A percentile compares a stretch with the other conserved stretches of the same genome.
Evolutionary conservation across 2,113 vertebrate species (phyloP).

Genomic region (Meles meles): DNA sequence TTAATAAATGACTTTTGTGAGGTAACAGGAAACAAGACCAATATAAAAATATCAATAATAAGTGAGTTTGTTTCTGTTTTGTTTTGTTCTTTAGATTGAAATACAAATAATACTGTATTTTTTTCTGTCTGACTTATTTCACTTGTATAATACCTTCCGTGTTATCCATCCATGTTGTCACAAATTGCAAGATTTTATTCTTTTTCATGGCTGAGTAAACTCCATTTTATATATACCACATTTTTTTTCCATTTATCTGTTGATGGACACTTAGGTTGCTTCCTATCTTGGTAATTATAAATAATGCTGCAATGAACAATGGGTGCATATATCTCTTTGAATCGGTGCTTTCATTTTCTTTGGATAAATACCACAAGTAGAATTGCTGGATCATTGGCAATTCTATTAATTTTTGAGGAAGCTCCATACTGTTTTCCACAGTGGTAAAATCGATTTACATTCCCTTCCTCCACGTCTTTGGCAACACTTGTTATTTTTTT

Average conservation of each 20-base stretch:
- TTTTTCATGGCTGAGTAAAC: neutral
- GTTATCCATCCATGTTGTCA: neutral
- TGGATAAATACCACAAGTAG: neutral
- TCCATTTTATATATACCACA: neutral
- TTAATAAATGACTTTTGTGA: neutral
- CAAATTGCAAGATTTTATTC: neutral
- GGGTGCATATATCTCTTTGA: neutral
- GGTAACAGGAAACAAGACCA: neutral
- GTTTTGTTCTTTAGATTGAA: neutral
- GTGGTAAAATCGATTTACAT: neutral
- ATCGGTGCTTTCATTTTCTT: neutral
- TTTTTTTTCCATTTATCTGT: neutral
- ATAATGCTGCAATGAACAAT: neutral
- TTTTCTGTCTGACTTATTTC: neutral
- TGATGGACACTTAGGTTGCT: neutral
- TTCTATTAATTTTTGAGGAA: neutral
- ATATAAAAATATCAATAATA: neutral
- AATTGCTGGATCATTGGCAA: neutral
- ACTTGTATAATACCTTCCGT: neutral
- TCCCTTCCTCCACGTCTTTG: neutral
- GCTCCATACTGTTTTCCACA: neutral
- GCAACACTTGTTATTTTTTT: neutral
- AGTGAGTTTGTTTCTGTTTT: neutral
- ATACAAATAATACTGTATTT: neutral
- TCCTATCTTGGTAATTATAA: neutral